These are phyloP conservation scores for Grantiella picta DNA, from an alignment of 2,113 vertebrate species.

Conservation along the genomic window DNA sequence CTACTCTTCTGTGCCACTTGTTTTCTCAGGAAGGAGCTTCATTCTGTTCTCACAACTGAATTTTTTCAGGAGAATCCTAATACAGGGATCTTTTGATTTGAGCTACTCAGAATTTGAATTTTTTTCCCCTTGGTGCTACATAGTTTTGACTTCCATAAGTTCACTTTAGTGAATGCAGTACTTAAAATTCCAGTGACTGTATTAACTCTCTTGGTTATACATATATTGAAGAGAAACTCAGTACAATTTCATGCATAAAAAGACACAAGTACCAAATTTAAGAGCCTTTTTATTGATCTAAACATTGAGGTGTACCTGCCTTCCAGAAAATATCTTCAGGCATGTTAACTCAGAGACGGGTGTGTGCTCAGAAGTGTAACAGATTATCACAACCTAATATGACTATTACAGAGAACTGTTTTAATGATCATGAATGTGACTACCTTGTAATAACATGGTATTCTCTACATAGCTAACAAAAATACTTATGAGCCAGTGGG, in stretches of 20 bases:
- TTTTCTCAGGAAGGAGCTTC: neutral
- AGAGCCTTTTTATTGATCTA: constrained; percentile 30
- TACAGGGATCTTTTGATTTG: neutral
- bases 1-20: neutral
- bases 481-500: neutral
- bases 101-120: neutral
- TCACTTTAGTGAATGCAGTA: neutral
- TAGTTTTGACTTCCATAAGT: neutral
- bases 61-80: constrained; percentile 6
- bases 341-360: neutral
- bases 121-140: neutral
- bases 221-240: neutral
- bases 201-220: neutral
- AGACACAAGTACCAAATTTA: constrained; percentile 15
- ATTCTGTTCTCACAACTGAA: neutral
- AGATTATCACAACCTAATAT: neutral
- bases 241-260: constrained; percentile 42
- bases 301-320: neutral
- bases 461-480: neutral
- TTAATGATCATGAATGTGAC: neutral
- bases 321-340: neutral
- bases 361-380: neutral
- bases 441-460: neutral
- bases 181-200: constrained; percentile 4
- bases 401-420: neutral